phyloP scores from a whole-genome alignment of 2,797 vertebrate genomes.

The Nasua narica region DNA sequence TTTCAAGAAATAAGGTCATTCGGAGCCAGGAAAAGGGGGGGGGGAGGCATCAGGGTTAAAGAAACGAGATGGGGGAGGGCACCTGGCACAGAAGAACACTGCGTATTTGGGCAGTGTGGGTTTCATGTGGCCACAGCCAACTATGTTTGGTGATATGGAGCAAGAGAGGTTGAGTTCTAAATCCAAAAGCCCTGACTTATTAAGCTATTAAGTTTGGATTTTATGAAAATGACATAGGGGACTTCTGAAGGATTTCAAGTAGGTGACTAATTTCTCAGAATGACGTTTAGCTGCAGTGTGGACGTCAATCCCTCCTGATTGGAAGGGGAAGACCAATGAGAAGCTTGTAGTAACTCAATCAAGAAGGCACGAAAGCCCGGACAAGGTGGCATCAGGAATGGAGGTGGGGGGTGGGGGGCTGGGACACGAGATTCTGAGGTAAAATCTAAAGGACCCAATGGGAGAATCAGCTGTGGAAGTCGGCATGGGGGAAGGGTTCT shows the following conservation, averaged over 20 bases:
- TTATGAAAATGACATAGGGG: neutral
- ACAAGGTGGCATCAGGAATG: neutral
- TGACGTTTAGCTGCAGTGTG: neutral
- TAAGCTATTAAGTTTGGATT: neutral
- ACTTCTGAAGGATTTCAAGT: neutral
- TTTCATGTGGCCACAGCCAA: neutral
- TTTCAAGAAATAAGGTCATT: neutral
- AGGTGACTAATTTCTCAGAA: neutral
- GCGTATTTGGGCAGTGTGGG: accelerated
- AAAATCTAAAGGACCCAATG: accelerated
- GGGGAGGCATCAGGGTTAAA: neutral
- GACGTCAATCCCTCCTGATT: neutral
- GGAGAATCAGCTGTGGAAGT: neutral
- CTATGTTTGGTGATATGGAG: neutral
- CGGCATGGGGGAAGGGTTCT: neutral
- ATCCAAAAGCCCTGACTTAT: neutral
- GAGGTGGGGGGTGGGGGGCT: accelerated
- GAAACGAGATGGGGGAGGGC: neutral
- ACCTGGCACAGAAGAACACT: neutral
- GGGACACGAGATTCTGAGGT: neutral
- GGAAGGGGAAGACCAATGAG: neutral
- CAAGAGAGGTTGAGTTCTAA: neutral
- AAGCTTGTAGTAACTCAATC: neutral
- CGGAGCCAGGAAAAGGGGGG: neutral
- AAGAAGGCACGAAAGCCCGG: neutral